Conservation (phyloP, 2,797 vertebrate genomes). For the Capromys pilorides region DNA sequence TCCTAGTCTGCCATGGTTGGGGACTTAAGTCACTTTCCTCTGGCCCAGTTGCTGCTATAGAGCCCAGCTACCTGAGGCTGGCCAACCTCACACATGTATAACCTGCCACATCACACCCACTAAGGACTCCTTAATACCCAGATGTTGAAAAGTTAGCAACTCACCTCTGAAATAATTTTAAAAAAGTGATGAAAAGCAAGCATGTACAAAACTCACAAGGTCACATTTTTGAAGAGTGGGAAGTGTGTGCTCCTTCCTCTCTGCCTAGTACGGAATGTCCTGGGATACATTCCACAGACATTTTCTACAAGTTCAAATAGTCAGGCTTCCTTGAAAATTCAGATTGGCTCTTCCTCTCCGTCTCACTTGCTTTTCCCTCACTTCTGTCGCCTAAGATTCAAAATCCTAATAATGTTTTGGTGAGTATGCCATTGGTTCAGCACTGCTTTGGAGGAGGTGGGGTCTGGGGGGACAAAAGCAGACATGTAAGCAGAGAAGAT, state of each 20-base stretch:
- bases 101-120: rapidly evolving
- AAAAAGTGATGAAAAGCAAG: too few species aligned
- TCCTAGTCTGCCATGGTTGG: neutral
- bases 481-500: neutral
- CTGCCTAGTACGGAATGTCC: neutral
- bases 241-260: neutral
- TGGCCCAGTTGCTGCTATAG: neutral
- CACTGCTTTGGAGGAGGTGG: neutral
- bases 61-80: neutral
- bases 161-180: neutral
- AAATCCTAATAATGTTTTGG: neutral
- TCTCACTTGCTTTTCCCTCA: neutral
- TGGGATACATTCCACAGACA: neutral
- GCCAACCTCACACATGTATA: neutral
- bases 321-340: neutral
- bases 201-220: neutral
- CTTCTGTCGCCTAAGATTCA: neutral
- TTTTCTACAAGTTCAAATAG: neutral
- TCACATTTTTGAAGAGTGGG: neutral
- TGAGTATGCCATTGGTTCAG: neutral
- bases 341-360: neutral
- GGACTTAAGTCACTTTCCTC: neutral
- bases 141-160: neutral
- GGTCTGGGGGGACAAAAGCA: neutral
- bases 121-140: neutral